Evolutionary conservation across 2,113 vertebrate genomes (phyloP), one percentile per base, ranked within the genome.

Genomic region (Anoplopoma fimbria): DNA sequence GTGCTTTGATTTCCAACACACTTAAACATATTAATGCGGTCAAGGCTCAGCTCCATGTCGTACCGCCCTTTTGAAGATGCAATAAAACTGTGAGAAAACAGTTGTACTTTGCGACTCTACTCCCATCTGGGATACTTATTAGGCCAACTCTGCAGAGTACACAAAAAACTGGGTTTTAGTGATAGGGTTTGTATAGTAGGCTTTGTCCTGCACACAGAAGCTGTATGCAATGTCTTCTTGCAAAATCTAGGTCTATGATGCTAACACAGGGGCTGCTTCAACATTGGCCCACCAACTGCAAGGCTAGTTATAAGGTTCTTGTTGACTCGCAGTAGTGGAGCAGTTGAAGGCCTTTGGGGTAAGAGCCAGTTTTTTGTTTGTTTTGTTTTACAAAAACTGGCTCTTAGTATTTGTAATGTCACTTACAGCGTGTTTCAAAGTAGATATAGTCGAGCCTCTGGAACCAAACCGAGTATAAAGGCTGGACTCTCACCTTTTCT

Each of bases 21-120:
- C 51, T 47, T 71, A 81, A 82, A 88, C 55, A 61, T 61, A 85
- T 86, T 84, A 68, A 53, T 67, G 45, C 55, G 61, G 45, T 76
- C 33, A 60, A 75, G 65, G 75, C 69, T 19, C 5, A 76, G 68
- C 70, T 70, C 67, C 71, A 61, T 77, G 49, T 83, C 81, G 62
- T 65, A 57, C 62, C 72, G 33, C 61, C 67, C 76, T 94, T n/a
- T 94, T 93, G 91, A 94, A 92, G 92, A 86, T 63, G 88, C 79
- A 87, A 86, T 94, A 93, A 94, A 95, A 85, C 42, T 27, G 77
- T 81, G 80, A 82, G 82, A 90, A 85, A 89, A 87, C 89, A 85
- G 85, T 88, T 58, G 89, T 74, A 73, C 86, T 75, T 70, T 88
- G 81, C 81, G 70, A 72, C 69, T 61, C 55, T 27, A 36, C 58